phyloP scores from a whole-genome alignment of 1,140 invertebrate species.

The Drosophila parabipectinata region DNA sequence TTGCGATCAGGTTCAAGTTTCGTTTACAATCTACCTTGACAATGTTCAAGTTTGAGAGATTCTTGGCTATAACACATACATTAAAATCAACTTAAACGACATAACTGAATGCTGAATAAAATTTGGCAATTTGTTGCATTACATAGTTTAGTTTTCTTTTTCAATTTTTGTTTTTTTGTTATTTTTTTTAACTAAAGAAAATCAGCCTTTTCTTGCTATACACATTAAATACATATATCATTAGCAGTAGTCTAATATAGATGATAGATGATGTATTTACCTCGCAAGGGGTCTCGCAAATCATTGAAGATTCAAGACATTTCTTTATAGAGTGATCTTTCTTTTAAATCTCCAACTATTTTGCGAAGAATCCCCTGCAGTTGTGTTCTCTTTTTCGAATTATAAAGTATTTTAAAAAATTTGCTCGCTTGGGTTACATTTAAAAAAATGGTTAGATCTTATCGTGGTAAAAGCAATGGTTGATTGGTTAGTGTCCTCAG shows the following conservation, averaged over 20 bases:
- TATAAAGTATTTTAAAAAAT: background rate
- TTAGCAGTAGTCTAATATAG: constrained; percentile 34
- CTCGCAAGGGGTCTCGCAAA: background rate
- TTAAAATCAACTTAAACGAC: constrained; percentile 30
- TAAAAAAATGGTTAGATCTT: constrained; percentile 37
- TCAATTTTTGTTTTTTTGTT: constrained; percentile 36
- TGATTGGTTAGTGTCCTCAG: constrained; percentile 30
- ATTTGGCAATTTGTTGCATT: constrained; percentile 80
- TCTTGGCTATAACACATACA: constrained; percentile 25
- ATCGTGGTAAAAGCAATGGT: constrained; percentile 22
- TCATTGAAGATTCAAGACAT: background rate
- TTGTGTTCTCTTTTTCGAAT: background rate
- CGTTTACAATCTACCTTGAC: constrained; percentile 38
- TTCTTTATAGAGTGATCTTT: too few species aligned
- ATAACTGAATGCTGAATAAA: constrained; percentile 59
- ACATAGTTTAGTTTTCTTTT: constrained; percentile 53
- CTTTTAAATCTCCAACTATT: background rate
- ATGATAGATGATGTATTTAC: constrained; percentile 33
- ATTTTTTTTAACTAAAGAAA: constrained; percentile 72
- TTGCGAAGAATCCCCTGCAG: background rate
- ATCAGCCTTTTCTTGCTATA: constrained; percentile 81
- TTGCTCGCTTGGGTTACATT: constrained; percentile 8
- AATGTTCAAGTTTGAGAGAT: constrained; percentile 46
- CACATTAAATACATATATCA: constrained; percentile 69
- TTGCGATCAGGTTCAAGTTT: constrained; percentile 30